Base-by-base conservation (phyloP, 2,797 vertebrate species). In the Mus minutoides region DNA sequence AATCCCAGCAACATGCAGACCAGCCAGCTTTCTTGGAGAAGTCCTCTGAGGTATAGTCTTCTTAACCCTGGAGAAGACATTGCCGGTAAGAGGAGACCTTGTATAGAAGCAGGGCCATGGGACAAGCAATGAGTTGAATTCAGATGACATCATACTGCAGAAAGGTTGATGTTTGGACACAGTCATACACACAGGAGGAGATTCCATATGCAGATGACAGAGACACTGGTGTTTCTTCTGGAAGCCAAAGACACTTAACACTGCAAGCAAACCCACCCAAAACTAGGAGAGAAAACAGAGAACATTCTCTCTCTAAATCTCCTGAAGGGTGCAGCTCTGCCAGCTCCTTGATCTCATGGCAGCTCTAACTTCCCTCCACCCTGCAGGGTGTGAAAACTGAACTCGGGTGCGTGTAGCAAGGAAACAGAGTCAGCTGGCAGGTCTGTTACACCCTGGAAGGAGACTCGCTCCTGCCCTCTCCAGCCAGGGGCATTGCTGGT, bases 361-460 rank as follows among this genome's bases (percentile, higher is more conserved):
- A 46, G 40, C 10, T 71, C 76, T 54, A 17, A 40, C 22, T 49
- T 29, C 24, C 16, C 64, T 31, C 14, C n/a, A 62, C 52, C 64
- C 93, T 60, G 52, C 13, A 0, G 29, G 84, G 43, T 56, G 46
- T 2, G 13, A 34, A 54, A 14, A 26, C 43, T 91, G 73, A 75
- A 40, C 26, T 40, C 78, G 31, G 67, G 73, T 31, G 62, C 76
- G 34, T 9, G 2, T 1, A 2, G 29, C 6, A 22, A 78, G 75
- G 6, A 37, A 26, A 31, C 26, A 12, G 34, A 31, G 24, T 37
- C 83, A 49, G 29, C 24, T 9, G 1, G 0, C 52, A n/a, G 64
- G 21, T 56, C 6, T 2, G 0, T 21, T 8, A 7, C 0, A 0
- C 1, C 58, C 71, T 64, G 37, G 52, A 69, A 43, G 0, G 29